These are phyloP conservation scores for Macrotis lagotis DNA, from an alignment of 2,113 vertebrate genomes.

Conservation along the genomic window DNA sequence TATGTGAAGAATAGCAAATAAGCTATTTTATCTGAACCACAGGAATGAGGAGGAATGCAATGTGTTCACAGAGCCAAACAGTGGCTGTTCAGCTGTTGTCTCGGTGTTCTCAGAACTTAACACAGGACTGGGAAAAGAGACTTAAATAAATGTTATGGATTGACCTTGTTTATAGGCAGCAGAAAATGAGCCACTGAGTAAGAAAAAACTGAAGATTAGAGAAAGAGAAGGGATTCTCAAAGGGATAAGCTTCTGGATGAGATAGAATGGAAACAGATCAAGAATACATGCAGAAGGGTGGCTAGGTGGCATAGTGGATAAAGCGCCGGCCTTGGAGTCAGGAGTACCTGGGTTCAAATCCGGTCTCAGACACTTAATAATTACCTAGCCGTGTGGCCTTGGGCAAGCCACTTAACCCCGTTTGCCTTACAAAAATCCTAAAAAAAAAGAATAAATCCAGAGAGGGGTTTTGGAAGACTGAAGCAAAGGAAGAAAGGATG, in stretches of 20 bases:
- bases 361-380: too few relatives aligned
- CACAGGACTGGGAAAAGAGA: neutral
- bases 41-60: neutral
- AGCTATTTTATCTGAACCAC: neutral
- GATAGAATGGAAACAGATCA: neutral
- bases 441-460: too few relatives aligned
- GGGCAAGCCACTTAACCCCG: too few relatives aligned
- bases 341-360: too few relatives aligned
- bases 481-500: neutral
- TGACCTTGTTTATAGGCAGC: neutral
- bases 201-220: neutral
- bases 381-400: too few relatives aligned
- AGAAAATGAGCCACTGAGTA: neutral
- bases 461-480: too few relatives aligned
- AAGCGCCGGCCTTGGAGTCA: too few relatives aligned
- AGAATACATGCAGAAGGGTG: neutral
- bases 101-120: neutral
- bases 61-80: neutral
- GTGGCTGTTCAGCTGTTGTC: neutral
- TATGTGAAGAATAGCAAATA: neutral
- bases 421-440: too few relatives aligned
- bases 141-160: neutral
- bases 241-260: neutral
- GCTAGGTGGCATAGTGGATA: neutral
- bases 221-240: neutral